Base-by-base conservation (phyloP, 2,113 vertebrate genomes). In the Halcyon senegalensis region DNA sequence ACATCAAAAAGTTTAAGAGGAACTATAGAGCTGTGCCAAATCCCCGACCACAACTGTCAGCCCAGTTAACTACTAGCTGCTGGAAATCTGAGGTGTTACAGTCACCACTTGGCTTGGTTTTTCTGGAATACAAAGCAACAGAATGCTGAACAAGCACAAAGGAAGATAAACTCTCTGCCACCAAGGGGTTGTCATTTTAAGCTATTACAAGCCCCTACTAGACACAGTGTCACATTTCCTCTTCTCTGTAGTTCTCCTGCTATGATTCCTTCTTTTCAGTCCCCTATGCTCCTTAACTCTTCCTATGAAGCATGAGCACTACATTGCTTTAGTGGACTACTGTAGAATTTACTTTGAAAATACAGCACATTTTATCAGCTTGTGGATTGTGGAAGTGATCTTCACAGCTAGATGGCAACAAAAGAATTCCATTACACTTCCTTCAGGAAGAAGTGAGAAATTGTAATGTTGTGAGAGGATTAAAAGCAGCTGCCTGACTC, bases 391-490 rank as follows among this genome's bases (percentile, higher is more conserved):
- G 94, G 74, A 89, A 96, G 60, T 76, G n/a, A 94, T 92, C 50
- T 83, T 91, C 92, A 79, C 96, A 97, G 96, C 96, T 96, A 97
- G 96, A 72, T 96, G 96, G 96, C 96, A 96, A 96, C 79, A 96
- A 85, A 96, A 91, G 94, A 96, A 97, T 87, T 97, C 58, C 66
- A 69, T 85, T 83, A 89, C 74, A 55, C 53, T 86, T 79, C 53
- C 66, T 79, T 82, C 44, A 41, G 20, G 58, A 74, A 85, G 72
- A 79, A 82, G 77, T 41, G 68, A 80, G 86, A 94, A 94, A 66
- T 66, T 41, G 39, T 39, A 79, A 44, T 70, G 53, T 68, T 90
- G 58, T 50, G 28, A 87, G 62, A 93, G 33, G 53, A 46, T 62
- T 84, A 76, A 62, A 79, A 95, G 81, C 87, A 94, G 84, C 74